Base-by-base conservation (phyloP, 2,888 invertebrate genomes). In the Calephelis perditalis region DNA sequence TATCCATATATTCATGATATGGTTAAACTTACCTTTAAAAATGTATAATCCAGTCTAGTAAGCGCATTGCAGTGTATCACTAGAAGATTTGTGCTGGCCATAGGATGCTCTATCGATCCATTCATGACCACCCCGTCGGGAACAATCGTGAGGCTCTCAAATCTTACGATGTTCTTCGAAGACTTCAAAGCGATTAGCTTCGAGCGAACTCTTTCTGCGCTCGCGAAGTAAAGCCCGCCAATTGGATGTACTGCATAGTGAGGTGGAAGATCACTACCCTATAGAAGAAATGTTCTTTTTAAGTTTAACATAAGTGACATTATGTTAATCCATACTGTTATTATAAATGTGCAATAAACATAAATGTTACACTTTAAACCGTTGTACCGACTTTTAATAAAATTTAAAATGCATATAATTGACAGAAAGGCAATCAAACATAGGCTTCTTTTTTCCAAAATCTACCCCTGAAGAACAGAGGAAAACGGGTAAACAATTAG, bases 21-120 rank as follows among this genome's bases (percentile, higher is more conserved):
- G 2, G 44, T n/a, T 43, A 9, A 35, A 71, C 77, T 67, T 78
- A 94, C 95, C 86, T 94, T 92, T 66, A 93, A 88, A 64, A 94
- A 93, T 0, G 95, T 95, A 73, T 92, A 95, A 75, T 95, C 95
- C 68, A 94, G 81, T 69, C 91, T 91, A 60, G 91, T 91, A 57
- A 95, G 85, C 60, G 92, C 90, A 58, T 91, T 86, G 73, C 94
- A 94, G 72, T 94, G 92, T 10, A 95, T 79, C 15, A 95, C 92
- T 26, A 94, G 71, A 12, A 82, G 60, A 55, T 76, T 73, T 7
- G 76, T 66, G 15, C 66, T 74, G 36, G 68, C 64, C 36, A 65
- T 68, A 40, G 37, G 65, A 12, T 52, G 59, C 56, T 65, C 62
- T 7, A 40, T 47, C 15, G 36, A 59, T 40, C 63, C 58, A 57